These are phyloP conservation scores for Edolisoma coerulescens DNA, from an alignment of 2,113 vertebrate species.

Conservation along the genomic window DNA sequence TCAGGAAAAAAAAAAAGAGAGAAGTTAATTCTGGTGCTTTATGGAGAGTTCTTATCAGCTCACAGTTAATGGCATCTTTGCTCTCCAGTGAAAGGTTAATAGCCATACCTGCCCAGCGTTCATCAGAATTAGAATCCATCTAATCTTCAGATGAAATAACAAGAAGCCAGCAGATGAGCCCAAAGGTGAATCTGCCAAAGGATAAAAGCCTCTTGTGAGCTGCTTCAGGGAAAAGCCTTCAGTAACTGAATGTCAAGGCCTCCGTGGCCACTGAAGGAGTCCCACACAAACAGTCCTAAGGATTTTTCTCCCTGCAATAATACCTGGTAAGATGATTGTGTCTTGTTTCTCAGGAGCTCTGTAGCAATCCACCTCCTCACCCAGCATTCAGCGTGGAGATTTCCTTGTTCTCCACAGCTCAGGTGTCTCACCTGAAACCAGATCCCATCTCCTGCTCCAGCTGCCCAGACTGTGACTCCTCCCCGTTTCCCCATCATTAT, in stretches of 20 bases:
- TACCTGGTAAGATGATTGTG: not conserved
- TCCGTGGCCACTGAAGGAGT: not conserved
- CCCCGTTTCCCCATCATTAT: not conserved
- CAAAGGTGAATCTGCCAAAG: slow-evolving; percentile 39
- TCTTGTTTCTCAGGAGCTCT: not conserved
- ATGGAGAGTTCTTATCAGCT: slow-evolving; percentile 30
- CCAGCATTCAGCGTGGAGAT: not conserved
- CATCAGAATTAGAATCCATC: not conserved
- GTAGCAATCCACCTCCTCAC: not conserved
- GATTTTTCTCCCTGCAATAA: not conserved
- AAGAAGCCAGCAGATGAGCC: not conserved
- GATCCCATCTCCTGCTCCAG: not conserved
- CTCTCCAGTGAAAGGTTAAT: slow-evolving; percentile 43
- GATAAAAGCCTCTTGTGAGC: not conserved
- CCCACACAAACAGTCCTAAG: not conserved
- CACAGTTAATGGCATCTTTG: slow-evolving; percentile 28
- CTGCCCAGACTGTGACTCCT: not conserved
- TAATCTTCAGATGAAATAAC: slow-evolving; percentile 11
- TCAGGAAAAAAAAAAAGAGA: not conserved
- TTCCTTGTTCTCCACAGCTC: not conserved
- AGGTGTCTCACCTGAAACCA: not conserved
- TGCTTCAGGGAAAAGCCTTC: not conserved
- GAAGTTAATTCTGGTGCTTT: slow-evolving; percentile 6
- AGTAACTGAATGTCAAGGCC: not conserved
- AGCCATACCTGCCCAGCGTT: not conserved